Conservation (phyloP, 2,797 vertebrate genomes). For the Momotus momota region DNA sequence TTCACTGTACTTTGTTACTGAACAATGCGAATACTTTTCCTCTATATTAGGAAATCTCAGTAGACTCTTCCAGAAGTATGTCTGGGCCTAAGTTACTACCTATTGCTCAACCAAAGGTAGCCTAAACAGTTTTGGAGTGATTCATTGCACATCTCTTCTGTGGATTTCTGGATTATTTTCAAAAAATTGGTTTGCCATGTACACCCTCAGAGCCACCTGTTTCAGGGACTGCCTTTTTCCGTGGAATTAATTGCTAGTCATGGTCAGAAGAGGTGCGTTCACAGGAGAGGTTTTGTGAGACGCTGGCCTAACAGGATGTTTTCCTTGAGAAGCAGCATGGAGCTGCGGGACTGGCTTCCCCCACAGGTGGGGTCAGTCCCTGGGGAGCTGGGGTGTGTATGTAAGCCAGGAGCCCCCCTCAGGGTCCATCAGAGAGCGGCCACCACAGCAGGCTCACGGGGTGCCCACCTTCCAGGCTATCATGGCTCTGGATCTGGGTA, state of each 20-base stretch:
- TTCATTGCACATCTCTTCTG: background rate
- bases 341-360: background rate
- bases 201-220: background rate
- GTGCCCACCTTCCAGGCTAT: background rate
- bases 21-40: conserved; percentile 57
- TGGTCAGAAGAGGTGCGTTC: background rate
- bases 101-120: conserved; percentile 5
- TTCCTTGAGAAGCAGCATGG: background rate
- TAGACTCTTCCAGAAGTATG: conserved; percentile 7
- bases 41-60: conserved; percentile 54
- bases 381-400: background rate
- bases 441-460: fast-evolving
- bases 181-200: background rate
- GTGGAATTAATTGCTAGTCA: background rate
- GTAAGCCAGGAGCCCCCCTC: background rate
- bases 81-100: background rate
- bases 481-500: background rate
- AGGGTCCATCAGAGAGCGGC: background rate
- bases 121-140: background rate
- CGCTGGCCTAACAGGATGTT: background rate
- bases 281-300: background rate
- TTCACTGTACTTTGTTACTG: conserved; percentile 68
- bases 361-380: fast-evolving
- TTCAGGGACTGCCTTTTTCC: background rate
- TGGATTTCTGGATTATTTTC: conserved; percentile 8